A percentile compares a stretch with the other conserved stretches of the same genome.
These are phyloP conservation scores for Diabrotica virgifera DNA, from an alignment of 1,140 invertebrate genomes.

Conservation along the genomic window DNA sequence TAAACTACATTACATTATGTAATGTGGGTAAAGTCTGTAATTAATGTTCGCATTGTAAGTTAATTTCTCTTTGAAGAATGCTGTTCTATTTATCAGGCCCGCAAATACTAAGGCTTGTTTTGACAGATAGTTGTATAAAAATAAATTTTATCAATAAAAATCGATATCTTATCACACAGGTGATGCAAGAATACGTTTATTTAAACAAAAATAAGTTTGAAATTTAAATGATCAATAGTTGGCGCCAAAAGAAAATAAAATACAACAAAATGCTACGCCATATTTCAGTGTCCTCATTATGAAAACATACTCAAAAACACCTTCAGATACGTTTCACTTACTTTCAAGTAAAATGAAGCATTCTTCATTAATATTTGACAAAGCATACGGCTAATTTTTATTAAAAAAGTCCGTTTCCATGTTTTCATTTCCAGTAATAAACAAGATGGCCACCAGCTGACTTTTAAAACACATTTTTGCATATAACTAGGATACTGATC, in stretches of 20 bases:
- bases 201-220: neutral
- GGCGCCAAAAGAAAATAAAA: slow-evolving; percentile 37
- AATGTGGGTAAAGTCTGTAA: no score
- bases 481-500: slow-evolving; percentile 13
- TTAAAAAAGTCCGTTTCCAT: slow-evolving; percentile 43
- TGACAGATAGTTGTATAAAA: no score
- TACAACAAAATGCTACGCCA: slow-evolving; percentile 29
- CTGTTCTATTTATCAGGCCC: no score
- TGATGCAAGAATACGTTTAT: neutral
- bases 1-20: no score
- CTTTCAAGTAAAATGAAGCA: slow-evolving; percentile 25
- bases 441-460: slow-evolving; percentile 46
- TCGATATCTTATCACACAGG: neutral
- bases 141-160: no score
- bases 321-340: slow-evolving; percentile 18
- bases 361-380: slow-evolving; percentile 18
- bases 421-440: slow-evolving; percentile 40
- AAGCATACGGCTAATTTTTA: slow-evolving; percentile 23
- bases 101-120: no score
- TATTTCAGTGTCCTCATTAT: slow-evolving; percentile 21
- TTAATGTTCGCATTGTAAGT: no score
- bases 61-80: no score
- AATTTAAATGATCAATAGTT: slow-evolving; percentile 23
- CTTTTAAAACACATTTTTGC: slow-evolving; percentile 34
- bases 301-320: slow-evolving; percentile 13